These are phyloP conservation scores for Chrysodeixis includens DNA, from an alignment of 2,888 invertebrate genomes.

Conservation along the genomic window DNA sequence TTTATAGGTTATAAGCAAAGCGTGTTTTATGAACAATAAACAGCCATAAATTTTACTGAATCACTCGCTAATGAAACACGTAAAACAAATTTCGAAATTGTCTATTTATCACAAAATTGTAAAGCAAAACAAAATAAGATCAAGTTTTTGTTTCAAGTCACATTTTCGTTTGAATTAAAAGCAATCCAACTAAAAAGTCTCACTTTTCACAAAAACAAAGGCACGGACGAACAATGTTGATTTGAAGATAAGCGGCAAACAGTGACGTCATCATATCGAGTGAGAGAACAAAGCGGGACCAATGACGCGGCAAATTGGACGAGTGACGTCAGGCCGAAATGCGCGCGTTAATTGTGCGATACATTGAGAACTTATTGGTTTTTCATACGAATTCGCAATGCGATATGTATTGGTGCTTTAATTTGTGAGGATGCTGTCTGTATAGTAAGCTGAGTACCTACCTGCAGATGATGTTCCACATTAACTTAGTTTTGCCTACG, in stretches of 20 bases:
- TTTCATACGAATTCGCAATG: background rate
- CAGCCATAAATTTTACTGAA: no score
- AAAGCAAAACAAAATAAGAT: background rate
- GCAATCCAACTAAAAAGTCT: background rate
- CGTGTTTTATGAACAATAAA: no score
- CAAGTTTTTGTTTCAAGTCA: background rate
- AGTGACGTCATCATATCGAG: slow-evolving; percentile 43
- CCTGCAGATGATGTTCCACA: no score
- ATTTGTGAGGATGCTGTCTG: background rate
- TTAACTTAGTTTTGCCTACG: no score
- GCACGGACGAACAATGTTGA: slow-evolving; percentile 1
- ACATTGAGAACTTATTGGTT: slow-evolving; percentile 31
- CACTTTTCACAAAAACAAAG: background rate
- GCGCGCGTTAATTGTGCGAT: slow-evolving; percentile 46
- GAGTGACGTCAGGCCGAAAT: slow-evolving; percentile 42
- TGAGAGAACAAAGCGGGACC: slow-evolving; percentile 37
- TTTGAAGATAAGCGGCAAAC: slow-evolving; percentile 28
- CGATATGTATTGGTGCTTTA: background rate
- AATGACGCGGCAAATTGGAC: slow-evolving; percentile 56
- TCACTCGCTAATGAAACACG: no score
- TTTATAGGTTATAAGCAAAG: no score
- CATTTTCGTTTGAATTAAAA: background rate
- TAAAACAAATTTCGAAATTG: no score
- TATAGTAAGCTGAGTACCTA: no score
- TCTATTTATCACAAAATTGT: no score